Base-by-base conservation (phyloP, 2,113 vertebrate genomes). In the Chrysemys picta region DNA sequence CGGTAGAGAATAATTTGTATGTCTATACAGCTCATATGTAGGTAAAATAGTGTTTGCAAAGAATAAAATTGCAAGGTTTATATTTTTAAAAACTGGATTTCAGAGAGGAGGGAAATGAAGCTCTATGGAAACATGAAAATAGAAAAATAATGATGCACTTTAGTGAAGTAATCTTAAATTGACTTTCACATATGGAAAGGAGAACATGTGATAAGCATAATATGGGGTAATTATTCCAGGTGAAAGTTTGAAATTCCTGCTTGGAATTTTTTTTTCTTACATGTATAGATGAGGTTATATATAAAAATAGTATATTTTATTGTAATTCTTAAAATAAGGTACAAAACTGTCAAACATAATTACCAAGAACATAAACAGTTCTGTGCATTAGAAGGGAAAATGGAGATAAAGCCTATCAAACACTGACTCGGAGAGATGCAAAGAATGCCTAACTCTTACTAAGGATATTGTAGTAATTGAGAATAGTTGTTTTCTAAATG, bases 41-140 rank as follows among this genome's bases (percentile, higher is more conserved):
- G 35, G 91, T 95, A 59, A 56, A 95, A 49, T 79, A 69, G 45
- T 81, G 13, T 57, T 92, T 49, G 42, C 91, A 80, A 90, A 89
- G 84, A 72, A 42, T n/a, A 52, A 75, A 92, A 91, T 25, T 80
- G 4, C 5, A 2, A 47, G 31, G 3, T 65, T 54, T 88, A 6
- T 25, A 47, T 94, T 76, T 91, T 42, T 62, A 2, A 79, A 83
- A 86, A 14, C 5, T 53, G 42, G 47, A 7, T 10, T 87, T 14
- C 57, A 29, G 57, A 62, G 27, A 31, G 27, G 11, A 62, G 27
- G 57, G 57, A 12, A 62, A 21, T 38, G n/a, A 72, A 72, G 17
- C 14, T 38, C n/a, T 22, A 22, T 72, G 19, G 65, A 38, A 72
- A 38, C 8, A 21, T 38, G n/a, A 72, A 38, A 72, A 69, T n/a